Conservation (phyloP, 2,888 invertebrate species). For the Lottia gigantea region DNA sequence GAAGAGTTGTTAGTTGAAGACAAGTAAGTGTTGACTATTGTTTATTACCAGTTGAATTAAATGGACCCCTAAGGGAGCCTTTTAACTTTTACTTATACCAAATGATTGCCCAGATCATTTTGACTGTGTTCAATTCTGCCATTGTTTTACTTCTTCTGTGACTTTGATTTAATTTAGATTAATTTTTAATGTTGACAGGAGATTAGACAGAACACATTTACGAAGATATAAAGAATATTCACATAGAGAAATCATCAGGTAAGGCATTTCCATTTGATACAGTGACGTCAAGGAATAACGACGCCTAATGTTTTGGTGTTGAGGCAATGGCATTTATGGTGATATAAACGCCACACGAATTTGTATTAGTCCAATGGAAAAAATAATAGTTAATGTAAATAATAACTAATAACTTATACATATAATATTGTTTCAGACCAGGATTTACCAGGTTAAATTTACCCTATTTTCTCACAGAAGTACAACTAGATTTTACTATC, state of each 20-base stretch:
- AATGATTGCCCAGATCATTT: too few relatives aligned
- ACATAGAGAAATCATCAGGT: constrained; percentile 77
- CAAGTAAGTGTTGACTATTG: constrained; percentile 66
- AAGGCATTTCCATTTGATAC: too few relatives aligned
- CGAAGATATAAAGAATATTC: constrained; percentile 72
- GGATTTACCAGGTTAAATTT: constrained; percentile 88
- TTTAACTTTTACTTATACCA: too few relatives aligned
- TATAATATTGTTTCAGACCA: constrained; percentile 70
- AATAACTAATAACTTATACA: too few relatives aligned
- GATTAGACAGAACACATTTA: constrained; percentile 72
- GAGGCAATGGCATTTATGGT: too few relatives aligned
- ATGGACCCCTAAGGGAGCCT: too few relatives aligned
- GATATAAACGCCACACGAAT: too few relatives aligned
- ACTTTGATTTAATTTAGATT: neutral
- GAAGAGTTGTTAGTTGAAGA: constrained; percentile 78
- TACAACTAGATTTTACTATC: constrained; percentile 83
- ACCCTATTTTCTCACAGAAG: constrained; percentile 85
- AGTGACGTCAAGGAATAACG: too few relatives aligned
- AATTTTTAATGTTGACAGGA: constrained; percentile 58
- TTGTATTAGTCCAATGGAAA: too few relatives aligned
- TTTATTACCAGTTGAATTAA: too few relatives aligned
- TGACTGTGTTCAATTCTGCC: neutral
- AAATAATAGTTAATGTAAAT: too few relatives aligned
- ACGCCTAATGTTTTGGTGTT: too few relatives aligned
- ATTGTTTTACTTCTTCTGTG: constrained; percentile 2